Evolutionary conservation across 64 coral and sea anemone genomes (phyloP).

Genomic region (Trachythela sp.): DNA sequence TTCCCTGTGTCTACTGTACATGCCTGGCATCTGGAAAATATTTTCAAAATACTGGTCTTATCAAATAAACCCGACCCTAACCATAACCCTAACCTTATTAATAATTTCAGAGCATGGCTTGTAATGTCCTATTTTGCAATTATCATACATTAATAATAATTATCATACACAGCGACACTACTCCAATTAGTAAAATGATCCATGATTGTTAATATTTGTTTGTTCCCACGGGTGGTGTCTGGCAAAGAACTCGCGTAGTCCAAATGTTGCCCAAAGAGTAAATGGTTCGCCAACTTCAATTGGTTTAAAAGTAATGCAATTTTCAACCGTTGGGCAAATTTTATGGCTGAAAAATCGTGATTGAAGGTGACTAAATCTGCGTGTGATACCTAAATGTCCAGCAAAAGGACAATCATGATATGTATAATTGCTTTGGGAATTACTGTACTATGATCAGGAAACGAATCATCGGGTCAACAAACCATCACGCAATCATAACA

Average conservation of each 20-base stretch:
- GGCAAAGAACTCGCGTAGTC: conserved; percentile 43
- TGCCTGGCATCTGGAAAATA: no score
- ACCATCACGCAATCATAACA: no score
- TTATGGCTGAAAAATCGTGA: conserved; percentile 25
- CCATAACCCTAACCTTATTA: no score
- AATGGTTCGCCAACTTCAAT: conserved; percentile 34
- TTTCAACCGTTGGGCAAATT: conserved; percentile 25
- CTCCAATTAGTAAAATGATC: conserved; percentile 32
- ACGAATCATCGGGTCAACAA: not conserved
- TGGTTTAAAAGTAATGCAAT: not conserved
- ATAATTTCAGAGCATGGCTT: no score
- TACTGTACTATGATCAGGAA: not conserved
- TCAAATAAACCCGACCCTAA: no score
- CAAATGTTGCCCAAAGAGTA: conserved; percentile 46
- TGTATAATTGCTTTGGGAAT: not conserved
- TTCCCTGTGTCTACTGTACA: no score
- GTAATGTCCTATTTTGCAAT: no score
- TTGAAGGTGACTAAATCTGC: not conserved
- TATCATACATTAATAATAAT: no score
- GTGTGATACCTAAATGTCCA: conserved; percentile 11
- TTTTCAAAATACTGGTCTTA: no score
- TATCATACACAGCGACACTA: no score
- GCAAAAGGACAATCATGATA: not conserved
- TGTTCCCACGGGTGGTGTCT: conserved; percentile 21
- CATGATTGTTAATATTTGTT: conserved; percentile 20